phyloP scores from a whole-genome alignment of 2,113 vertebrate species.

The Psephotus haematonotus region DNA sequence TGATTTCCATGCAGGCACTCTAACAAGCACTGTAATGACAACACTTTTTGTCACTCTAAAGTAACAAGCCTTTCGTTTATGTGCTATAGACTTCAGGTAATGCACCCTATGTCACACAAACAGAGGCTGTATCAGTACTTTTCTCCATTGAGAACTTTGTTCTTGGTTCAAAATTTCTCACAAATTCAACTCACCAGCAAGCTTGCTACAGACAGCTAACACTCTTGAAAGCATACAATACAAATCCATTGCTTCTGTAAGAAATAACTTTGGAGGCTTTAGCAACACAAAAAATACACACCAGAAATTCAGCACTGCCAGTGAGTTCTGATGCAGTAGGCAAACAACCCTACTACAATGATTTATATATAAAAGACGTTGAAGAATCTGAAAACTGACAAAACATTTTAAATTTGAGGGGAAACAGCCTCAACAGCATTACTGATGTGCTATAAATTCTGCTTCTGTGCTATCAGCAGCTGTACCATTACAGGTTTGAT shows the following conservation, averaged over 20 bases:
- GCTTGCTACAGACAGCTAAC: neutral
- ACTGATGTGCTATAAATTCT: neutral
- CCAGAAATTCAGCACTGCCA: neutral
- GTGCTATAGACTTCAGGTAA: neutral
- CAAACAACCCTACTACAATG: fast-evolving
- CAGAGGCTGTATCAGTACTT: neutral
- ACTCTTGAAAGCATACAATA: neutral
- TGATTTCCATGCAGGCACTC: neutral
- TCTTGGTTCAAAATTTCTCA: neutral
- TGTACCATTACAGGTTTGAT: neutral
- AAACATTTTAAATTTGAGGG: neutral
- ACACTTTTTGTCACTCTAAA: neutral
- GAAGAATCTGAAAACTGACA: neutral
- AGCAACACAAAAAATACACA: neutral
- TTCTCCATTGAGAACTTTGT: neutral
- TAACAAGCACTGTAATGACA: neutral
- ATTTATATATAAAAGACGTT: neutral
- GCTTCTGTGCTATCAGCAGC: neutral
- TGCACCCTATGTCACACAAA: neutral
- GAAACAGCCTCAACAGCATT: neutral
- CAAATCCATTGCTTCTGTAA: neutral
- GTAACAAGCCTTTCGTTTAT: neutral
- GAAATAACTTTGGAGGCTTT: neutral
- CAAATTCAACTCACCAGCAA: neutral
- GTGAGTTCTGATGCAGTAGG: neutral